Base-by-base conservation (phyloP, 2,797 vertebrate species). In the Hylomyscus alleni region DNA sequence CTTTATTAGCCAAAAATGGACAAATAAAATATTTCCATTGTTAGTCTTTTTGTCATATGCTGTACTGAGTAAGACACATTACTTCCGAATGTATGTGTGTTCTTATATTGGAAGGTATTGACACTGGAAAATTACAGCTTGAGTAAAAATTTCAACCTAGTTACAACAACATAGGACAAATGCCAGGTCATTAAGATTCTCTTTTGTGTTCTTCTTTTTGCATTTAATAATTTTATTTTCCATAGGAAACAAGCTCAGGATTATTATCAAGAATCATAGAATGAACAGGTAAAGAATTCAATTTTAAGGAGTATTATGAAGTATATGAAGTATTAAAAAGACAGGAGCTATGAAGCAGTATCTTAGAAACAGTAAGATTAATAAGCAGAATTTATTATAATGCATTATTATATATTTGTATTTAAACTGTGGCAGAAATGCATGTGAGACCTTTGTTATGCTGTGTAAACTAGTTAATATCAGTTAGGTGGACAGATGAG, bases 361-460 rank as follows among this genome's bases (percentile, higher is more conserved):
- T 83, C 31, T 37, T 54, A 76, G 6, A 31, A 24, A 60, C n/a
- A 83, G 47, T 56, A 83, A 50, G 4, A 50, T 3, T 34, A 44
- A 86, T 31, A 89, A 92, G 44, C 54, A 92, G 62, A 87, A 81
- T 84, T 89, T 40, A 52, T 90, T 58, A 82, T 92, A 24, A 85
- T 81, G 93, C 72, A 73, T 19, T 44, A 56, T 91, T 94, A 89
- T 22, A 83, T 77, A 97, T 91, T 58, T 95, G 20, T 90, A 78
- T 58, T 82, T 94, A 76, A 3, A 76, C 56, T 94, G n/a, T 52
- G 75, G 58, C 2, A 96, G 93, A 96, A 96, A 89, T 92, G 73
- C 76, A 97, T 37, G 40, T 82, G 69, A 37, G 15, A 69, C 82
- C 26, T 91, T 96, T 72, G 93, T 96, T 89, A 96, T 93, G 93